Evolutionary conservation across 2,797 vertebrate genomes (phyloP), one percentile per base, ranked within the genome.

Genomic region (Anguilla obscura): DNA sequence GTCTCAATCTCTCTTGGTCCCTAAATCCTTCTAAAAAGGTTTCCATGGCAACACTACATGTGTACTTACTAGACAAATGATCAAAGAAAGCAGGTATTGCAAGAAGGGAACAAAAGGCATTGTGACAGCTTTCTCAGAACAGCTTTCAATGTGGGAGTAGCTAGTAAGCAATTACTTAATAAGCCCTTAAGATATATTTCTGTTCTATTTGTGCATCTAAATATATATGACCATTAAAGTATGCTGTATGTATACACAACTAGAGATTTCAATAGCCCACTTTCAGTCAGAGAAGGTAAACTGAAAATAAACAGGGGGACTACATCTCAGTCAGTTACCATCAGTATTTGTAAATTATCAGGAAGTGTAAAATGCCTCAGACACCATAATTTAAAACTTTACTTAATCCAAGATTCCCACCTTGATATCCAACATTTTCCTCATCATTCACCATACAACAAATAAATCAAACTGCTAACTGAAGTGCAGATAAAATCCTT

Each of bases 51-150:
- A 97, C 95, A 89, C 91, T 85, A 89, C 93, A 93, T 90, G 94
- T 96, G 94, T 96, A 93, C 97, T 97, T 96, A 96, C 96, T 93
- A 96, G 93, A 95, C 93, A 96, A 96, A 93, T 94, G 95, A 97
- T 97, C 96, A 97, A 97, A 97, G 95, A 93, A 91, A 90, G 92
- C 94, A 95, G 91, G 86, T 79, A 89, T 87, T 87, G 88, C 92
- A 86, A 91, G 90, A 84, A 90, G 91, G 90, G 86, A 86, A 88
- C 88, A 90, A 93, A 89, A 89, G 30, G 85, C 82, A 74, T 45
- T 85, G 50, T 88, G 40, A 48, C 18, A 45, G 5, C 30, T 30
- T 30, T 74, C 9, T 30, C 9, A 85, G 86, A 80, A 85, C 80
- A 93, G 93, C 93, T 95, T 96, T 94, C 94, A 93, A 94, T 84